Percentiles rank a stretch among this genome's conserved stretches.
Conservation (phyloP, 2,888 invertebrate genomes). For the Apeira syringaria region DNA sequence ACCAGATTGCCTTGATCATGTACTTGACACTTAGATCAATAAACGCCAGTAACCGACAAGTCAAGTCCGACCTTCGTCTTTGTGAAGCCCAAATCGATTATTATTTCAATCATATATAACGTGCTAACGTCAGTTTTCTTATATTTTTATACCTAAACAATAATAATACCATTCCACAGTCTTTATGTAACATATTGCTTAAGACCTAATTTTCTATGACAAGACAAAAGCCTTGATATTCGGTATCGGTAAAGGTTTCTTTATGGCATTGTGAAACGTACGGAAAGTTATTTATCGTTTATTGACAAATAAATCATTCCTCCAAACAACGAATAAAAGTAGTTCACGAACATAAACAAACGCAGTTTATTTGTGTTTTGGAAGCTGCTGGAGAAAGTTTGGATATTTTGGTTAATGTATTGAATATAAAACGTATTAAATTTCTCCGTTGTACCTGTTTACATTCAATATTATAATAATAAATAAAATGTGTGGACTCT, state of each 20-base stretch:
- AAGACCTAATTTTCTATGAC: constrained; percentile 7
- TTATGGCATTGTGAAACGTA: constrained; percentile 7
- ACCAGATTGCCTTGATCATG: not conserved
- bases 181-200: constrained; percentile 2
- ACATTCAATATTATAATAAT: no score
- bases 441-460: no score
- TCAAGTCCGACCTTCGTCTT: constrained; percentile 7
- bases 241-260: constrained; percentile 15
- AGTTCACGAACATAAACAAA: constrained; percentile 6
- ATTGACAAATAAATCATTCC: not conserved
- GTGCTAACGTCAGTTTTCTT: constrained; percentile 6
- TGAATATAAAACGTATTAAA: not conserved
- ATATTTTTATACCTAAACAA: not conserved
- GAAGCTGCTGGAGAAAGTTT: constrained; percentile 14
- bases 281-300: constrained; percentile 6
- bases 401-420: constrained; percentile 1
- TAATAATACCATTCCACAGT: not conserved
- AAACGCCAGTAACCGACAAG: not conserved
- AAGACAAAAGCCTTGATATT: constrained; percentile 5
- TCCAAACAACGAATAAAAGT: not conserved
- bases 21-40: constrained; percentile 5
- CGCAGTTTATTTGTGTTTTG: constrained; percentile 7
- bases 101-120: constrained; percentile 7
- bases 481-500: no score
- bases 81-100: constrained; percentile 7